These are phyloP conservation scores for Pipa parva DNA, from an alignment of 2,113 vertebrate species.

Conservation along the genomic window DNA sequence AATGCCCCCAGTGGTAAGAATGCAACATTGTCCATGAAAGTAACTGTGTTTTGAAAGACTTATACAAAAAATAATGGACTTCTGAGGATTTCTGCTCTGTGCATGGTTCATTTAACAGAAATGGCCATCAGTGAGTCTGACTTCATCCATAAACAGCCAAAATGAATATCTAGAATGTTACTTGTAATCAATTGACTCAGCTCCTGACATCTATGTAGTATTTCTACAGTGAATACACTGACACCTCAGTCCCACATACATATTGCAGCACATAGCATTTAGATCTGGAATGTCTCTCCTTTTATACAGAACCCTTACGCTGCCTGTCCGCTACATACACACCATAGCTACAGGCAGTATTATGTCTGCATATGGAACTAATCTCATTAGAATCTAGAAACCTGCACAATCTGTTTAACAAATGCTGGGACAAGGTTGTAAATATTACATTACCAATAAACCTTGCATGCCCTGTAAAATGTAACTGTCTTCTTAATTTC, in stretches of 20 bases:
- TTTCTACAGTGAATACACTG: no score
- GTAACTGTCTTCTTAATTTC: no score
- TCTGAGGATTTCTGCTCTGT: no score
- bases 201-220: not conserved
- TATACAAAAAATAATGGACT: no score
- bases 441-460: not conserved
- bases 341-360: not conserved
- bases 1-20: no score
- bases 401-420: not conserved
- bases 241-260: not conserved
- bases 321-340: not conserved
- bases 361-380: not conserved
- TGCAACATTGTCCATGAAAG: no score
- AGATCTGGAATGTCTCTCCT: not conserved
- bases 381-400: not conserved
- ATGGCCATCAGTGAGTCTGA: no score
- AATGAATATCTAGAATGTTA: no score
- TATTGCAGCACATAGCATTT: not conserved
- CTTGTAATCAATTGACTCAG: not conserved
- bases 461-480: not conserved
- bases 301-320: not conserved
- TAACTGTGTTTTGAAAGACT: no score
- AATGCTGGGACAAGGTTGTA: not conserved
- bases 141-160: no score
- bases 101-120: no score